phyloP scores from a whole-genome alignment of 2,113 vertebrate species.

The Dasyprocta punctata region DNA sequence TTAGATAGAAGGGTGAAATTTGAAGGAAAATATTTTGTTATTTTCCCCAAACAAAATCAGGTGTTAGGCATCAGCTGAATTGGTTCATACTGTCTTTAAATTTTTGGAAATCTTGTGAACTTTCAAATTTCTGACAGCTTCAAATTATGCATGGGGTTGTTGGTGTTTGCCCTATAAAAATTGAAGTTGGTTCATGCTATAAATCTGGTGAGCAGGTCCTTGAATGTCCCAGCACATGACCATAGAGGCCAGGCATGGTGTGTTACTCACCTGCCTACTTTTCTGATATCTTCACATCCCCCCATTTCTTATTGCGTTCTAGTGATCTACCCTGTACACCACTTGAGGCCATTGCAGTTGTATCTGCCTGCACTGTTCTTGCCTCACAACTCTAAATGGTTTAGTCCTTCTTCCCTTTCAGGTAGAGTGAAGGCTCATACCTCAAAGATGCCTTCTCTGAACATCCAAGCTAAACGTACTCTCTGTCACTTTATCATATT shows the following conservation, averaged over 20 bases:
- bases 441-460: background rate
- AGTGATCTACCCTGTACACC: too few species aligned
- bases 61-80: background rate
- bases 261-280: fast-evolving
- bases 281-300: background rate
- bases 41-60: background rate
- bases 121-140: background rate
- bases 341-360: background rate
- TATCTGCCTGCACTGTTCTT: background rate
- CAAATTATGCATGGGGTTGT: background rate
- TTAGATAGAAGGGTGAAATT: background rate
- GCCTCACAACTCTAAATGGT: fast-evolving
- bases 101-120: background rate
- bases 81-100: background rate
- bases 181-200: background rate
- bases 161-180: background rate
- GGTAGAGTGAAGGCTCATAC: background rate
- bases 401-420: background rate
- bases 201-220: background rate
- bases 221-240: background rate
- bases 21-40: background rate
- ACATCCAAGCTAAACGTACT: fast-evolving
- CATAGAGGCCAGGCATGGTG: fast-evolving
- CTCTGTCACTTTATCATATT: fast-evolving
- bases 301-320: background rate